Base-by-base conservation (phyloP, 2,113 vertebrate genomes). In the Solea solea region DNA sequence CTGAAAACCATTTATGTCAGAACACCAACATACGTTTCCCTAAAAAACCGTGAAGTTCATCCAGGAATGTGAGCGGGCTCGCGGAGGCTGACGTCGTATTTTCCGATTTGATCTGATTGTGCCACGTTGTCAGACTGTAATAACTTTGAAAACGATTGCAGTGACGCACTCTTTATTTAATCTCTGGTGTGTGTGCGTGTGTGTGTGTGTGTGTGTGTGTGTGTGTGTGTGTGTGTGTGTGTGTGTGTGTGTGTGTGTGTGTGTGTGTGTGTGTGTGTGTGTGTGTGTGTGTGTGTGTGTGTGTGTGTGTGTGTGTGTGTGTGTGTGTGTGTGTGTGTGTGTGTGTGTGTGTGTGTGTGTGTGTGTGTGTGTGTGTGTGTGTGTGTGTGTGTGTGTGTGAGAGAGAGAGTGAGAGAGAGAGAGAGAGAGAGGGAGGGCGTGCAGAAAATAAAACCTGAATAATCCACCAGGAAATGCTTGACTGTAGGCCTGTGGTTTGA, bases 121-220 rank as follows among this genome's bases (percentile, higher is more conserved):
- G 68, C 15, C 56, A 27, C 60, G 57, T 63, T 63, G 56, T 69
- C 76, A 69, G 74, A 82, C 76, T 46, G 72, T 59, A 50, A 50
- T 65, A 67, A 62, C 51, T 48, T 64, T 67, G 58, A 83, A 77
- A 82, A 75, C 64, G 69, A 75, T 82, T 76, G 56, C 59, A 75
- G 69, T 84, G 84, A 80, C 41, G 21, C 67, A 39, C 51, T 61
- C 52, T 58, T 82, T 75, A 73, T 59, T 83, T 90, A 89, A 90
- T 90, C 86, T 67, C 34, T 15, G 21, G 21, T 21, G 34, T 34
- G 1, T 34, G 34, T 34, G 34, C 5, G 34, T 34, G 34, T 34
- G 34, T 34, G 34, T 34, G 34, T 58, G 48, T 68, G 48, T 7
- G 40, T 59, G 45, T 51, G 13, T 78, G 54, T 63, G 50, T 72